Evolutionary conservation across 1,140 invertebrate species (phyloP).

Genomic region (Lysiphlebus fabarum): DNA sequence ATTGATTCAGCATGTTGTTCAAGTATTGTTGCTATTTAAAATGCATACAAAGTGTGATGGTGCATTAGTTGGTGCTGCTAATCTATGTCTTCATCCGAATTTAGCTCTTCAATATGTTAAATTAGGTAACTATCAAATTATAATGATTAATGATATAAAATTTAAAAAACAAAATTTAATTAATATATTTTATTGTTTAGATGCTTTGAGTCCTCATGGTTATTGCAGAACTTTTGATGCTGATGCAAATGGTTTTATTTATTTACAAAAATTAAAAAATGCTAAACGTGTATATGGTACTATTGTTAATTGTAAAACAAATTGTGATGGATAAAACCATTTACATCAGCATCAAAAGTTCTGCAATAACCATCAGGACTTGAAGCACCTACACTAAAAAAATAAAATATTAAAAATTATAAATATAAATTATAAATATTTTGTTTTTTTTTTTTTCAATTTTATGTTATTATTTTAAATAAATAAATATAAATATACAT

Average conservation of each 20-base stretch:
- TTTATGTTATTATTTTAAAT: too few species aligned
- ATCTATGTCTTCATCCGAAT: slow-evolving; percentile 80
- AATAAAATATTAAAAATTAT: not conserved
- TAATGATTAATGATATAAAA: too few species aligned
- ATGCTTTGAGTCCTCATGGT: slow-evolving; percentile 82
- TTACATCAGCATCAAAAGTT: slow-evolving; percentile 80
- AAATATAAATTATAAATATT: too few species aligned
- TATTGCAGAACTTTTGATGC: slow-evolving; percentile 88
- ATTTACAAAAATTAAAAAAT: slow-evolving; percentile 77
- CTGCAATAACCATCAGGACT: slow-evolving; percentile 83
- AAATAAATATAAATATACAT: too few species aligned
- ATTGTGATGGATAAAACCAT: slow-evolving; percentile 78
- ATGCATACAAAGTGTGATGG: slow-evolving; percentile 81
- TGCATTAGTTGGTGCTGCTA: slow-evolving; percentile 82
- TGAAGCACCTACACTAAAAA: slow-evolving; percentile 79
- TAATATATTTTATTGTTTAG: slow-evolving; percentile 59
- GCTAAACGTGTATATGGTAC: slow-evolving; percentile 75
- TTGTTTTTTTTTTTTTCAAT: not conserved
- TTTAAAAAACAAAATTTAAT: not conserved
- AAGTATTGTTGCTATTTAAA: slow-evolving; percentile 78
- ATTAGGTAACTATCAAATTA: slow-evolving; percentile 37
- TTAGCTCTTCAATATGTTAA: slow-evolving; percentile 76
- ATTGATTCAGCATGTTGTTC: slow-evolving; percentile 90
- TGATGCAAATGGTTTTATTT: slow-evolving; percentile 72
- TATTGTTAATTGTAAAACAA: slow-evolving; percentile 67